A percentile compares a stretch with the other conserved stretches of the same genome.
Evolutionary conservation across 1,140 invertebrate genomes (phyloP).

Genomic region (Meloidogyne floridensis): DNA sequence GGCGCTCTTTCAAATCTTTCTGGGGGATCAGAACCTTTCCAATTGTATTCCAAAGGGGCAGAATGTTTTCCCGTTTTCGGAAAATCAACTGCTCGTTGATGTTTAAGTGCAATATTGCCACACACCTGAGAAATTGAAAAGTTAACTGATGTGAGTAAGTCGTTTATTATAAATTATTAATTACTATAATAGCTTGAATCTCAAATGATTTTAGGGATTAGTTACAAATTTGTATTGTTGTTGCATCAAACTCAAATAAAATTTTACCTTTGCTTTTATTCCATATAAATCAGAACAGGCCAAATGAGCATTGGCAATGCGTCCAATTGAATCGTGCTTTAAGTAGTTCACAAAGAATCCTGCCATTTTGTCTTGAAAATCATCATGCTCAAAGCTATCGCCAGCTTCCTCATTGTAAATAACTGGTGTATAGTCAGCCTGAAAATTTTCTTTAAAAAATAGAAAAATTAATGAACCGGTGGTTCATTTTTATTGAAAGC

Average conservation of each 20-base stretch:
- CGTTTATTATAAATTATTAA: too few relatives aligned
- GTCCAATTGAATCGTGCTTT: slow-evolving; percentile 61
- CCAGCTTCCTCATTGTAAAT: not conserved
- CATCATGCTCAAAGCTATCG: slow-evolving; percentile 9
- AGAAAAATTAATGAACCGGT: slow-evolving; percentile 61
- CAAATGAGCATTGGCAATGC: slow-evolving; percentile 59
- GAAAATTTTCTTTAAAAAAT: not conserved
- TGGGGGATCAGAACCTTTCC: slow-evolving; percentile 21
- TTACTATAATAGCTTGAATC: too few relatives aligned
- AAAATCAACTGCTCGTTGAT: slow-evolving; percentile 58
- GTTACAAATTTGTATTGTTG: too few relatives aligned
- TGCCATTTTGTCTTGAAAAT: slow-evolving; percentile 51
- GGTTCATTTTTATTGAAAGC: slow-evolving; percentile 56
- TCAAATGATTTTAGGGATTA: too few relatives aligned
- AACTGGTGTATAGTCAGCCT: not conserved
- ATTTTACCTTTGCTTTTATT: slow-evolving; percentile 38
- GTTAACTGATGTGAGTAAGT: not conserved
- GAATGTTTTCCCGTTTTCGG: slow-evolving; percentile 56
- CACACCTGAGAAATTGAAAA: slow-evolving; percentile 40
- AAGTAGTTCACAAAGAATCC: slow-evolving; percentile 63
- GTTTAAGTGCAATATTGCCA: slow-evolving; percentile 52
- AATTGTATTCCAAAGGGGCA: slow-evolving; percentile 24
- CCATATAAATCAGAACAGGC: slow-evolving; percentile 58
- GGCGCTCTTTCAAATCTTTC: slow-evolving; percentile 56
- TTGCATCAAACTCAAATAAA: not conserved